phyloP scores from a whole-genome alignment of 2,888 invertebrate species.

The Ceraclea dissimilis region DNA sequence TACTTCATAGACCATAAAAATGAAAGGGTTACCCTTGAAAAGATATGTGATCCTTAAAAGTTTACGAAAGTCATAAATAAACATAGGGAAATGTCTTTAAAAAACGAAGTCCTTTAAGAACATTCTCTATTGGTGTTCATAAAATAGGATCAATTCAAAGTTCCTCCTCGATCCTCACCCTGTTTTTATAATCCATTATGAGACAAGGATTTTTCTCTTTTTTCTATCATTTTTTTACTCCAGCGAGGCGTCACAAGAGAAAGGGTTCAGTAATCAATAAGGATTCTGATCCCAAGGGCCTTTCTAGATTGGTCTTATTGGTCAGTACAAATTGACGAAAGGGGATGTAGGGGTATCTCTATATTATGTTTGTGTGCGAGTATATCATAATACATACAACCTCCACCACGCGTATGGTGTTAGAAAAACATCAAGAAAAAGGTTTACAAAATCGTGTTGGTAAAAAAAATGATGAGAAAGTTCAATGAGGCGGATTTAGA shows the following conservation, averaged over 20 bases:
- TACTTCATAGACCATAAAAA: not conserved
- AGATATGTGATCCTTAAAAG: not conserved
- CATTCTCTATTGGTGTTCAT: not conserved
- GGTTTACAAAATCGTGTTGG: conserved; percentile 17
- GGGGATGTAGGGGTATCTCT: conserved; percentile 16
- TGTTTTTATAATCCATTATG: conserved; percentile 8
- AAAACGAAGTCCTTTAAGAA: not conserved
- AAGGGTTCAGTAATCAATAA: conserved; percentile 51
- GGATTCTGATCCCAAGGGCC: conserved; percentile 49
- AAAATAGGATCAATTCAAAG: not conserved
- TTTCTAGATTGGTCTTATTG: conserved; percentile 42
- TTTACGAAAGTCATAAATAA: not conserved
- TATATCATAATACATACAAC: conserved; percentile 24
- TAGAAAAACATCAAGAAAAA: conserved; percentile 17
- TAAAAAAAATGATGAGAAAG: not conserved
- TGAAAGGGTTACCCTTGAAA: not conserved
- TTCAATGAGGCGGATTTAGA: no score
- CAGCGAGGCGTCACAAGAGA: conserved; percentile 28
- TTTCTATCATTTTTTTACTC: conserved; percentile 13
- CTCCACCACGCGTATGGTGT: conserved; percentile 5
- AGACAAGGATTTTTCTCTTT: conserved; percentile 9
- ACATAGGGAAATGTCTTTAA: not conserved
- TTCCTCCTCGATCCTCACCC: not conserved
- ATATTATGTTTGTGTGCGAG: not conserved
- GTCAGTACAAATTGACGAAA: conserved; percentile 41